Conservation (phyloP, 2,888 invertebrate species). For the Allacma fusca region DNA sequence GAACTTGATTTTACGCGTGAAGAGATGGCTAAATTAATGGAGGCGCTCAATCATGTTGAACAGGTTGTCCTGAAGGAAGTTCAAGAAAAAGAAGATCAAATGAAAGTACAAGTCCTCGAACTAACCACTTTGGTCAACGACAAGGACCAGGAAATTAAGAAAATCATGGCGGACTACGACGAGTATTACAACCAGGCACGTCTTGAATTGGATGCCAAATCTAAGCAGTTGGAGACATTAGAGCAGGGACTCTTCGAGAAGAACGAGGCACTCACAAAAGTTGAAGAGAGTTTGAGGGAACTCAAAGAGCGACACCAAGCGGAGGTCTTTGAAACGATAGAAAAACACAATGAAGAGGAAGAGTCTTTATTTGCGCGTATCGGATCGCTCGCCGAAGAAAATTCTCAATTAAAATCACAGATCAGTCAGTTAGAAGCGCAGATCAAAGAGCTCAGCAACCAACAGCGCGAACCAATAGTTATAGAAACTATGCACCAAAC, state of each 20-base stretch:
- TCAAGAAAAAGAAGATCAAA: conserved; percentile 48
- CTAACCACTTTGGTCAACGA: conserved; percentile 28
- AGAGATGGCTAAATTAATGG: conserved; percentile 35
- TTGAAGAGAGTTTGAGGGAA: conserved; percentile 29
- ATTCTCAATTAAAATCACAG: background rate
- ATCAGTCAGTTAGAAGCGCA: background rate
- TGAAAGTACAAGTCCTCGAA: conserved; percentile 25
- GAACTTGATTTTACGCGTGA: conserved; percentile 15
- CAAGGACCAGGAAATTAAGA: conserved; percentile 41
- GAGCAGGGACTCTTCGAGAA: conserved; percentile 53
- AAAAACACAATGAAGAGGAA: conserved; percentile 30
- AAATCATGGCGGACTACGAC: conserved; percentile 39
- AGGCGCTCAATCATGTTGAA: conserved; percentile 30
- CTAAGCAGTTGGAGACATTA: conserved; percentile 64
- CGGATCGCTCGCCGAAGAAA: background rate
- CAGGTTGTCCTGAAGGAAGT: conserved; percentile 33
- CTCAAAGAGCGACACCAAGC: conserved; percentile 30
- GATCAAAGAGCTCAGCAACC: too few relatives aligned
- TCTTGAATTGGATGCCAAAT: conserved; percentile 68
- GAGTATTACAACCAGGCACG: conserved; percentile 39
- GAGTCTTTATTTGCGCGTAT: conserved; percentile 21
- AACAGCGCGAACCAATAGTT: background rate
- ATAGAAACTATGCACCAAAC: background rate
- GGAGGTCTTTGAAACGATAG: conserved; percentile 26
- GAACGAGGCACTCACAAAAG: conserved; percentile 44